Evolutionary conservation across 1,140 invertebrate species (phyloP).

Genomic region (Ceratoteleas bidentatus): DNA sequence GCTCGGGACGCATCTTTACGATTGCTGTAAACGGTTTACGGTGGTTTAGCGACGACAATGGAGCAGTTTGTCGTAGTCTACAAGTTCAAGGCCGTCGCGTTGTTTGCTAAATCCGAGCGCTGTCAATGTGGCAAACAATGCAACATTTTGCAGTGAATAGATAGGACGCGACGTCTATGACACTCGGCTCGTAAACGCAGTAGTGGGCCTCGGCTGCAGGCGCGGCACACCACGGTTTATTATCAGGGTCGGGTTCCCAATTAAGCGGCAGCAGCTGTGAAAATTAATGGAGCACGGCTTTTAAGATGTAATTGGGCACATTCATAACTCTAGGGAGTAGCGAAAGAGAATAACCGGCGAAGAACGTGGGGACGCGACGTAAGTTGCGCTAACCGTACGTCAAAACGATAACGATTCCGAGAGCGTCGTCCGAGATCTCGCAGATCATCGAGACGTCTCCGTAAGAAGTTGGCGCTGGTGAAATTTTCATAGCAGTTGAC

Average conservation of each 20-base stretch:
- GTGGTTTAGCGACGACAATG: conserved; percentile 31
- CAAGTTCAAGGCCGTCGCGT: conserved; percentile 57
- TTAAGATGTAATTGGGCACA: conserved; percentile 86
- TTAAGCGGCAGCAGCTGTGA: conserved; percentile 86
- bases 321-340: conserved; percentile 81
- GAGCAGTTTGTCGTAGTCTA: conserved; percentile 52
- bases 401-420: conserved; percentile 19
- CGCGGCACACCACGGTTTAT: conserved; percentile 79
- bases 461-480: not conserved
- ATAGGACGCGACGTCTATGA: conserved; percentile 69
- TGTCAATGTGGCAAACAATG: conserved; percentile 72
- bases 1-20: not conserved
- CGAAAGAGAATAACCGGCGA: conserved; percentile 66
- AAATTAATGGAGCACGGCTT: conserved; percentile 86
- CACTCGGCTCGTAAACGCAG: conserved; percentile 71
- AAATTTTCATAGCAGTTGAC: conserved; percentile 52
- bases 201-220: conserved; percentile 73
- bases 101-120: conserved; percentile 42
- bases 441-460: conserved; percentile 1
- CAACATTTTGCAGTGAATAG: conserved; percentile 69
- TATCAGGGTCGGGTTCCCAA: conserved; percentile 84
- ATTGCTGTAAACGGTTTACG: conserved; percentile 4
- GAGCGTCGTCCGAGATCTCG: not conserved
- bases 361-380: conserved; percentile 32
- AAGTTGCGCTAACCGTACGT: conserved; percentile 18